Evolutionary conservation across 2,888 invertebrate species (phyloP).

Genomic region (Rhagonycha fulva): DNA sequence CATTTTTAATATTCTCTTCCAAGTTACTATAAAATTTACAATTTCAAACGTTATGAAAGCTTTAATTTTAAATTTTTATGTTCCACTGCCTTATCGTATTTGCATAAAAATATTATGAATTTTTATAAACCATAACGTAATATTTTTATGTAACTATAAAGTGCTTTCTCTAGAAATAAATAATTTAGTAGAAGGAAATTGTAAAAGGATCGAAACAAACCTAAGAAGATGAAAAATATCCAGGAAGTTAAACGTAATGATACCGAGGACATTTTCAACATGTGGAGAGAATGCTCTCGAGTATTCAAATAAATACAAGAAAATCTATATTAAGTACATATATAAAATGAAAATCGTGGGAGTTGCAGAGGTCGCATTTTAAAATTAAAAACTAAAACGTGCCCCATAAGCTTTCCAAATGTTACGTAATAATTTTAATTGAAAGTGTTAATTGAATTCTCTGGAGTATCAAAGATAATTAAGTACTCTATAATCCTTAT

Average conservation of each 20-base stretch:
- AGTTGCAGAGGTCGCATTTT: background rate
- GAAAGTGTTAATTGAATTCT: background rate
- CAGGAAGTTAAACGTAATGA: background rate
- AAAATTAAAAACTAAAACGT: background rate
- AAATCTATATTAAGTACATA: background rate
- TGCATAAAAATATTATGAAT: background rate
- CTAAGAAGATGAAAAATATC: background rate
- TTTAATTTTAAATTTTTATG: background rate
- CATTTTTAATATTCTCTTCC: background rate
- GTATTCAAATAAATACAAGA: background rate
- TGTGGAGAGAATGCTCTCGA: background rate
- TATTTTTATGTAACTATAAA: background rate
- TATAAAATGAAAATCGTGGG: background rate
- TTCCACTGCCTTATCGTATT: background rate
- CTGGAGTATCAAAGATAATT: slow-evolving; percentile 1
- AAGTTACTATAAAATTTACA: background rate
- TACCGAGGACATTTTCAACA: background rate
- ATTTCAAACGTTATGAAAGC: background rate
- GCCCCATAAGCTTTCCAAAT: background rate
- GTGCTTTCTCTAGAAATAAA: background rate
- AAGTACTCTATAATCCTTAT: background rate
- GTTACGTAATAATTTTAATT: background rate
- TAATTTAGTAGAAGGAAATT: background rate
- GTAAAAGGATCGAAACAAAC: background rate
- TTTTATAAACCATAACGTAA: background rate